Percentiles rank a stretch among this genome's conserved stretches.
phyloP scores from a whole-genome alignment of 1,140 invertebrate genomes.

The Drosophila insularis region DNA sequence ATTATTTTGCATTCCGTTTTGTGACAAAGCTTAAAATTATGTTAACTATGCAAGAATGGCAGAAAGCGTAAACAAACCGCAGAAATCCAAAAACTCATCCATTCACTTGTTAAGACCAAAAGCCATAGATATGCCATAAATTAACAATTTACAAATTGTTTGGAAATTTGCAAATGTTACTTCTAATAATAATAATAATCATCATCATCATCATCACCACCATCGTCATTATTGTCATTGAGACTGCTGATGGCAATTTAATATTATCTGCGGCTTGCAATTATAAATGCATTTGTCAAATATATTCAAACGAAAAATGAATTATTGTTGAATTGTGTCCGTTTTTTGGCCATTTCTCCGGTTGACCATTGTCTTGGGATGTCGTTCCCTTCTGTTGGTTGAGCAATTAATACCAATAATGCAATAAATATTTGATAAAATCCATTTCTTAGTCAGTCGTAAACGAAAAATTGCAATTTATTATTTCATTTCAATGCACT shows the following conservation, averaged over 20 bases:
- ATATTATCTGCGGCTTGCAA: conserved; percentile 64
- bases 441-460: neutral
- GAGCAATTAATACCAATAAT: conserved; percentile 58
- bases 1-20: conserved; percentile 7
- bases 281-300: conserved; percentile 79
- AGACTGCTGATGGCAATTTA: conserved; percentile 10
- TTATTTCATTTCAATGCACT: neutral
- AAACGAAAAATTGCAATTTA: neutral
- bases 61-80: neutral
- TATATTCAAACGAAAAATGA: conserved; percentile 49
- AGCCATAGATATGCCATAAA: conserved; percentile 41
- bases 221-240: neutral
- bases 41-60: neutral
- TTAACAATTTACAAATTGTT: conserved; percentile 62
- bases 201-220: neutral
- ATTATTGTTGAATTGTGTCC: conserved; percentile 25
- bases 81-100: neutral
- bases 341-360: neutral
- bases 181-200: neutral
- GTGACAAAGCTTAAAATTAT: neutral
- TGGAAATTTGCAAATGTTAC: conserved; percentile 26
- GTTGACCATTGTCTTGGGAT: neutral
- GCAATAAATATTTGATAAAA: conserved; percentile 43
- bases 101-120: conserved; percentile 8
- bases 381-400: conserved; percentile 24